phyloP scores from a whole-genome alignment of 1,140 invertebrate genomes.

The Drosophila carrolli region DNA sequence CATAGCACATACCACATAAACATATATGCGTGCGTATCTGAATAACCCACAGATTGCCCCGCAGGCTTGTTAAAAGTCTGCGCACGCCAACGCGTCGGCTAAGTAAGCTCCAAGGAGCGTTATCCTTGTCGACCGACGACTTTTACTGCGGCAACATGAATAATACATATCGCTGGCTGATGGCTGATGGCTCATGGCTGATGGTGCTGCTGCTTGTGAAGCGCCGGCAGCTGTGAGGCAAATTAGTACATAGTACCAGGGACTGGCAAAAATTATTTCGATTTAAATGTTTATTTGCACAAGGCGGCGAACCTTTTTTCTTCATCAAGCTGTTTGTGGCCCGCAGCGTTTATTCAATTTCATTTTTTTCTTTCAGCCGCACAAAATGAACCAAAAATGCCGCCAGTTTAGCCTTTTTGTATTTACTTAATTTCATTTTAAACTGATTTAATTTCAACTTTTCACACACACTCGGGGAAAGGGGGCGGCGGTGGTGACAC shows the following conservation, averaged over 20 bases:
- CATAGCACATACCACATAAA: not conserved
- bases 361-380: slow-evolving; percentile 18
- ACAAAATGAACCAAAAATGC: slow-evolving; percentile 31
- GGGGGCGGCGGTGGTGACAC: not conserved
- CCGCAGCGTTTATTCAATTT: slow-evolving; percentile 63
- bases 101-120: slow-evolving; percentile 62
- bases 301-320: slow-evolving; percentile 27
- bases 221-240: slow-evolving; percentile 64
- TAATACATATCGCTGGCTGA: slow-evolving; percentile 58
- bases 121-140: slow-evolving; percentile 60
- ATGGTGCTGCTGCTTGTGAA: slow-evolving; percentile 38
- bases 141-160: slow-evolving; percentile 77
- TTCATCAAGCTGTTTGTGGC: slow-evolving; percentile 40
- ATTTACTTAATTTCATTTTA: slow-evolving; percentile 75
- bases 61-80: slow-evolving; percentile 72
- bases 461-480: slow-evolving; percentile 4
- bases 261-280: slow-evolving; percentile 57
- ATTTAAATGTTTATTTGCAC: slow-evolving; percentile 71
- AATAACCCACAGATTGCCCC: slow-evolving; percentile 18
- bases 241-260: slow-evolving; percentile 73
- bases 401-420: slow-evolving; percentile 47
- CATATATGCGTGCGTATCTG: slow-evolving; percentile 3
- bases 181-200: not conserved
- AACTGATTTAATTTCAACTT: slow-evolving; percentile 58
- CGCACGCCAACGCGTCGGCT: slow-evolving; percentile 71